These are phyloP conservation scores for Aelia acuminata DNA, from an alignment of 2,888 invertebrate genomes.

Conservation along the genomic window DNA sequence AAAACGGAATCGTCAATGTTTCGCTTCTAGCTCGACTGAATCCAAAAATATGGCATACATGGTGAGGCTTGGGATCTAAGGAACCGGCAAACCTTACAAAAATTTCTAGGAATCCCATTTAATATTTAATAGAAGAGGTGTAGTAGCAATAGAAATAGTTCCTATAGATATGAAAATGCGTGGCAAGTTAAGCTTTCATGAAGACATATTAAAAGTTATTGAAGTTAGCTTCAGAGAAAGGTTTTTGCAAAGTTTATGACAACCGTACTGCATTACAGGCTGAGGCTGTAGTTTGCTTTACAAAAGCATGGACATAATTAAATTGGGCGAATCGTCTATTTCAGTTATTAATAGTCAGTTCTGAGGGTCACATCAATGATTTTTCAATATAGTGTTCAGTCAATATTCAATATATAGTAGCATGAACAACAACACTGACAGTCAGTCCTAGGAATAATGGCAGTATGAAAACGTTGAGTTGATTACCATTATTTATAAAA, in stretches of 20 bases:
- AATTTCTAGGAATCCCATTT: constrained; percentile 75
- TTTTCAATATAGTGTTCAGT: too few relatives aligned
- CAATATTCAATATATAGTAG: constrained; percentile 81
- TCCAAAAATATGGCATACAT: constrained; percentile 79
- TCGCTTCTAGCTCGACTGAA: constrained; percentile 76
- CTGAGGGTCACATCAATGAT: constrained; percentile 99
- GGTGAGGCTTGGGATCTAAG: constrained; percentile 79
- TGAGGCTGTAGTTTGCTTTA: constrained; percentile 74
- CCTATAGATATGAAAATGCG: constrained; percentile 79
- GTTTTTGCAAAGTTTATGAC: constrained; percentile 74
- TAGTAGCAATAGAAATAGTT: constrained; percentile 79
- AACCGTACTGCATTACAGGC: constrained; percentile 75
- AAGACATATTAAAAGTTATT: constrained; percentile 75
- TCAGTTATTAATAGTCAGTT: constrained; percentile 98
- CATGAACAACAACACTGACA: neutral
- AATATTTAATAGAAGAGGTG: constrained; percentile 76
- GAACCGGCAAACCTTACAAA: constrained; percentile 74
- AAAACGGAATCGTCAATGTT: constrained; percentile 74
- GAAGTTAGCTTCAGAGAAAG: constrained; percentile 73
- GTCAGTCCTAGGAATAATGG: neutral
- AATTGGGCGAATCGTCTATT: constrained; percentile 85
- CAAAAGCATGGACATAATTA: constrained; percentile 94
- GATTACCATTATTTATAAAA: constrained; percentile 68
- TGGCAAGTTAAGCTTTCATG: constrained; percentile 77
- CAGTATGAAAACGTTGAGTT: neutral